phyloP scores from a whole-genome alignment of 2,888 invertebrate species.

The Plebejus anna region DNA sequence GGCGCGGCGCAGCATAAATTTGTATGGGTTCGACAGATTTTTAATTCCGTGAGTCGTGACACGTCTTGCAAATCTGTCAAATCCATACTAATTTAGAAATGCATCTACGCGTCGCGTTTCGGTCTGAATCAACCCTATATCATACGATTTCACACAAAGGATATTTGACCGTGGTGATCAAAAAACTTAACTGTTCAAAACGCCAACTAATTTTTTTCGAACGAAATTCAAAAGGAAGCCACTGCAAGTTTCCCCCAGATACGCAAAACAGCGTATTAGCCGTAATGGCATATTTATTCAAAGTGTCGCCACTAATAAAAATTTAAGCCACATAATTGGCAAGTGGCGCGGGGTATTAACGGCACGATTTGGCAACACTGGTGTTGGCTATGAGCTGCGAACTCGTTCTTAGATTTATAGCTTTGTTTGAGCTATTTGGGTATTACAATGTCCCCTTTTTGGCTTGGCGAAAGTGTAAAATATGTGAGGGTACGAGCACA shows the following conservation, averaged over 20 bases:
- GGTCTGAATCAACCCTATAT: no score
- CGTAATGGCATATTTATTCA: constrained; percentile 28
- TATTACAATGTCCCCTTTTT: constrained; percentile 27
- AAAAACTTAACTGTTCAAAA: neutral
- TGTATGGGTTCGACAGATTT: no score
- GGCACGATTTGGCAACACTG: constrained; percentile 49
- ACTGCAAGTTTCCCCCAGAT: constrained; percentile 10
- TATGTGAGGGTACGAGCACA: neutral
- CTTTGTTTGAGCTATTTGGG: constrained; percentile 32
- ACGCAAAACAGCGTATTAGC: constrained; percentile 28
- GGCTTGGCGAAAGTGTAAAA: neutral
- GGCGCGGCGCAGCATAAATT: no score
- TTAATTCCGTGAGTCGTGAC: no score
- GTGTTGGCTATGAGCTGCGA: constrained; percentile 41
- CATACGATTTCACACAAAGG: no score
- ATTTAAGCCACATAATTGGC: constrained; percentile 47
- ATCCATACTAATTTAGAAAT: no score
- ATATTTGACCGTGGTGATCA: no score
- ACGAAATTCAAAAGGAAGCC: constrained; percentile 15
- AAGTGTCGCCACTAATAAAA: constrained; percentile 41
- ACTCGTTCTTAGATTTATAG: constrained; percentile 30
- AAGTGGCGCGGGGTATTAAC: constrained; percentile 49
- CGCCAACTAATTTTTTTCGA: neutral
- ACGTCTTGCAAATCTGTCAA: no score
- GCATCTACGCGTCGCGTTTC: no score